Conservation (phyloP, 1,140 invertebrate genomes). For the Atta texana region DNA sequence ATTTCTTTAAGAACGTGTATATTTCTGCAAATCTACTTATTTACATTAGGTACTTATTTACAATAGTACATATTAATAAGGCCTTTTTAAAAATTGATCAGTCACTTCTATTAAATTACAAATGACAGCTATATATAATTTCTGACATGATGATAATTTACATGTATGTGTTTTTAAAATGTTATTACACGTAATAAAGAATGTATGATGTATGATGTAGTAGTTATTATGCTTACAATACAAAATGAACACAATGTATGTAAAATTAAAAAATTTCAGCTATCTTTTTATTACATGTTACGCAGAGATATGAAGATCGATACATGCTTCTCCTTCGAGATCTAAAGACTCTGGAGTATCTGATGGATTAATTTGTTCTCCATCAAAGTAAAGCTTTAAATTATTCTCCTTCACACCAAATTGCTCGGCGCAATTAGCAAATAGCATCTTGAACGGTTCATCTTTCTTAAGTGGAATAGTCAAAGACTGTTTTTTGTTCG, state of each 20-base stretch:
- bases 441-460: constrained; percentile 74
- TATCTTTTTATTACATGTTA: constrained; percentile 23
- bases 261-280: constrained; percentile 18
- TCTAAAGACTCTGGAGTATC: constrained; percentile 83
- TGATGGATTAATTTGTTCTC: constrained; percentile 76
- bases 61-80: too few relatives aligned
- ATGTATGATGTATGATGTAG: background rate
- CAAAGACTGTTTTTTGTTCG: constrained; percentile 74
- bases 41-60: too few relatives aligned
- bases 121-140: too few relatives aligned
- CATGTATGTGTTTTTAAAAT: background rate
- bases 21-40: too few relatives aligned
- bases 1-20: too few relatives aligned
- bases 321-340: constrained; percentile 82
- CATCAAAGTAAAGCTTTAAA: constrained; percentile 84
- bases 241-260: background rate
- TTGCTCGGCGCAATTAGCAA: constrained; percentile 75
- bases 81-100: too few relatives aligned
- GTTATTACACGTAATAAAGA: background rate
- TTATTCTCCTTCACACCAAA: constrained; percentile 72
- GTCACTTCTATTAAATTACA: too few relatives aligned
- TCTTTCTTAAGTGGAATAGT: constrained; percentile 72
- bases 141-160: background rate
- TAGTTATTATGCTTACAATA: background rate
- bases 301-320: constrained; percentile 76